Percentiles rank a stretch among this genome's conserved stretches.
Evolutionary conservation across 2,797 vertebrate species (phyloP).

Genomic region (Ataeniobius toweri): DNA sequence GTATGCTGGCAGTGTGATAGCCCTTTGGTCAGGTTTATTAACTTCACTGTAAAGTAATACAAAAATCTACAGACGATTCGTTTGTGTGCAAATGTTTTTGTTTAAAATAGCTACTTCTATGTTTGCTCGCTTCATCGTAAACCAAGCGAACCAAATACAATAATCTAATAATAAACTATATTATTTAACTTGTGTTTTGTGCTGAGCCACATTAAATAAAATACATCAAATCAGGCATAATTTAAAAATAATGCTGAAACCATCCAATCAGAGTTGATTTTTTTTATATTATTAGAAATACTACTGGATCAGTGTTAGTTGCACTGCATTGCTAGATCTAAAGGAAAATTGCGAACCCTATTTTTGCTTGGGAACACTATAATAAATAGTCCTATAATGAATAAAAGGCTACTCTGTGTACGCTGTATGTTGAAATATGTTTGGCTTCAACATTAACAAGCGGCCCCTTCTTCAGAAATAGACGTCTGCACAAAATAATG

Average conservation of each 20-base stretch:
- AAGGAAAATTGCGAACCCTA: not conserved
- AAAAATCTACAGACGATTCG: too few relatives aligned
- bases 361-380: not conserved
- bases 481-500: not conserved
- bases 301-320: not conserved
- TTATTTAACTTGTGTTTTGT: not conserved
- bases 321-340: too few relatives aligned
- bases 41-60: not conserved
- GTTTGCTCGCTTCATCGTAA: not conserved
- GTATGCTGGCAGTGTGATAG: not conserved
- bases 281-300: not conserved
- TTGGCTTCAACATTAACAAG: not conserved
- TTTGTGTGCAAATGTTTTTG: not conserved
- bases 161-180: not conserved
- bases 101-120: not conserved
- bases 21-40: not conserved
- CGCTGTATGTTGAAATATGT: not conserved
- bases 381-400: not conserved
- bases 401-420: not conserved
- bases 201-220: too few relatives aligned
- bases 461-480: not conserved
- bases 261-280: not conserved
- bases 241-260: not conserved
- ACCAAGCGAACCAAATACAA: not conserved
- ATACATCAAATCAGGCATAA: not conserved